These are phyloP conservation scores for Diorhabda elongata DNA, from an alignment of 1,140 invertebrate genomes.

Conservation along the genomic window DNA sequence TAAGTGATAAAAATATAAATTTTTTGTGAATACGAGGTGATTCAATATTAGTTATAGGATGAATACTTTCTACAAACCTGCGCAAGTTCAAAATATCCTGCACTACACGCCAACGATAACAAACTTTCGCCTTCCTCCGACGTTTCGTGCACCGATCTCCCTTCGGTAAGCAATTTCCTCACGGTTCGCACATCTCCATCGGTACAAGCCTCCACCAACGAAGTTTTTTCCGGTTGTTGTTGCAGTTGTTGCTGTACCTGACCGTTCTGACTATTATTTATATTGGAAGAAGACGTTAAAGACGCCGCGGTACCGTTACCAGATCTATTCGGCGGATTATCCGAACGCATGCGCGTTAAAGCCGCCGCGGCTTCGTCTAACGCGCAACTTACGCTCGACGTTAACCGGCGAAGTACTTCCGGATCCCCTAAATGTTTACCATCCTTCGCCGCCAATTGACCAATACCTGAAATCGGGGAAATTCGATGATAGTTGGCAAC, in stretches of 20 bases:
- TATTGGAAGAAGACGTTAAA: background rate
- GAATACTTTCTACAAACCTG: constrained; percentile 57
- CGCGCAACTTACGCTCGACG: constrained; percentile 86
- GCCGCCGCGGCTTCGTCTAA: constrained; percentile 94
- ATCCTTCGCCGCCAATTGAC: constrained; percentile 70
- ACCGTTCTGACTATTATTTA: constrained; percentile 13
- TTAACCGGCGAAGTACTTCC: constrained; percentile 76
- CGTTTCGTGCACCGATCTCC: constrained; percentile 84
- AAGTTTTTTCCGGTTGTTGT: constrained; percentile 52
- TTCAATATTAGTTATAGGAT: background rate
- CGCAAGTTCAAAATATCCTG: constrained; percentile 89
- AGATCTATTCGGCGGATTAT: constrained; percentile 58
- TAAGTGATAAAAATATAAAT: background rate
- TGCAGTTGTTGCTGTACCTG: constrained; percentile 7
- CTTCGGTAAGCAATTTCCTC: constrained; percentile 83
- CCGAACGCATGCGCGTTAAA: constrained; percentile 88
- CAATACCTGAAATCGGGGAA: constrained; percentile 58
- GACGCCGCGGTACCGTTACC: constrained; percentile 6
- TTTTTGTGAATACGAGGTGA: background rate
- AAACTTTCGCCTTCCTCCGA: constrained; percentile 91
- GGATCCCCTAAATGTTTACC: constrained; percentile 75
- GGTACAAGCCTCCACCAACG: constrained; percentile 83
- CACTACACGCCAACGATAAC: constrained; percentile 86
- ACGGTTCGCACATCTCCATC: constrained; percentile 91
- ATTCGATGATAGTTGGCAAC: background rate